A percentile compares a stretch with the other conserved stretches of the same genome.
Evolutionary conservation across 2,888 invertebrate species (phyloP).

Genomic region (Aphelenchoides bicaudatus): DNA sequence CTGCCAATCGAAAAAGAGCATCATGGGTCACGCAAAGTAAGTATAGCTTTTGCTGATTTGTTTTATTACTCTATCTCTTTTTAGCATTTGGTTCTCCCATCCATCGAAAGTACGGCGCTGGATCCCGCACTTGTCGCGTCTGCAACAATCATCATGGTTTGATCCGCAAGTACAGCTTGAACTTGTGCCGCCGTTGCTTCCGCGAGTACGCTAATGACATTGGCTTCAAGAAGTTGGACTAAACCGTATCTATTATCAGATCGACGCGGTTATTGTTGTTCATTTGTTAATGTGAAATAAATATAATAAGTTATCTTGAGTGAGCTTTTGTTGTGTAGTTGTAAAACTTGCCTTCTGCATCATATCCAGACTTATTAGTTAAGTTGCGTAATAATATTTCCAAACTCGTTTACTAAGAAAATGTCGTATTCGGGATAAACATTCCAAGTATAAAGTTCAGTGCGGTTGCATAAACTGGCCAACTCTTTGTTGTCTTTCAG

Average conservation of each 20-base stretch:
- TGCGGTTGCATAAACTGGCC: slow-evolving; percentile 36
- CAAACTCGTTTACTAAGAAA: slow-evolving; percentile 51
- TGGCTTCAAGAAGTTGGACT: slow-evolving; percentile 85
- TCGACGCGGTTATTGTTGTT: no score
- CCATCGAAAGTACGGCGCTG: slow-evolving; percentile 95
- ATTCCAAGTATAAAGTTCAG: slow-evolving; percentile 55
- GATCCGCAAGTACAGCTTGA: slow-evolving; percentile 73
- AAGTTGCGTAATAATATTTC: slow-evolving; percentile 50
- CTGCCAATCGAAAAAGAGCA: no score
- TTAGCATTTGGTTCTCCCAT: slow-evolving; percentile 96
- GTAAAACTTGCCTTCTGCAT: slow-evolving; percentile 47
- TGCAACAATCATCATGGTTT: slow-evolving; percentile 95
- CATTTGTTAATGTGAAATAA: no score
- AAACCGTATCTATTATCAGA: no score
- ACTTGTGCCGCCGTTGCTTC: slow-evolving; percentile 77
- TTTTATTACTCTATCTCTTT: no score
- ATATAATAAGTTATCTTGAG: no score
- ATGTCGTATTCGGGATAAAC: slow-evolving; percentile 52
- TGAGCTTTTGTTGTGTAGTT: no score
- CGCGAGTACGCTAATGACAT: slow-evolving; percentile 93
- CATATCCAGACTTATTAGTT: slow-evolving; percentile 45
- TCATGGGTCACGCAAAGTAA: no score
- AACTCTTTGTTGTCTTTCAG: slow-evolving; percentile 34
- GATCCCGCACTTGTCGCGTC: slow-evolving; percentile 92
- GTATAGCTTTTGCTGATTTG: no score